Base-by-base conservation (phyloP, 2,113 vertebrate species). In the Paraplagusia blochii region DNA sequence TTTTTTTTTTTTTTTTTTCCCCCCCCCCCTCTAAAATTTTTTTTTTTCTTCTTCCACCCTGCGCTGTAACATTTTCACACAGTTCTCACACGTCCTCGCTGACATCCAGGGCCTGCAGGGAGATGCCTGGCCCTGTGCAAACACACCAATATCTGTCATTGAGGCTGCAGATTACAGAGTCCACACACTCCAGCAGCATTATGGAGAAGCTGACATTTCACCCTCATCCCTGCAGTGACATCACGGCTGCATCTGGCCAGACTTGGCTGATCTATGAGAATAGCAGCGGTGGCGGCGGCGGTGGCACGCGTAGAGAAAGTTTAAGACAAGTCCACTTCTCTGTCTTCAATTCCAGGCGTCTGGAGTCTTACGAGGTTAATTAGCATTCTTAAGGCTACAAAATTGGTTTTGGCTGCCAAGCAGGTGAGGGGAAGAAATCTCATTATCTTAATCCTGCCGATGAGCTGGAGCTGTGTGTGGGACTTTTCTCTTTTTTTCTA, bases 181-280 rank as follows among this genome's bases (percentile, higher is more conserved):
- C 79, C 45, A 33, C 53, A 39, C 18, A 2, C 50, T 62, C 63
- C 53, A 44, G 54, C 69, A 33, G 42, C 62, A 63, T 66, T 17
- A 76, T 62, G 50, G 59, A 48, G 63, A 79, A 69, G 81, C 72
- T 80, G 38, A 80, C 82, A 82, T 82, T 78, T 82, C 79, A 81
- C 77, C 77, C 42, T 70, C 9, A 34, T 7, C 44, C 54, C 72
- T 44, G 57, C 57, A 22, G 29, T 72, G 66, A 77, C 81, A 57
- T 78, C 73, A 75, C 62, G 50, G 46, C 19, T 34, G 36, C 62
- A 60, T 79, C 67, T 54, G 61, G 54, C 35, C 15, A 43, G 36
- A 52, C 49, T 10, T 34, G 40, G 33, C 46, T 47, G 48, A 67
- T 72, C 10, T 39, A 9, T 18, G 54, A 60, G 53, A 46, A 63